phyloP scores from a whole-genome alignment of 2,888 invertebrate species.

The Enchytraeus crypticus region DNA sequence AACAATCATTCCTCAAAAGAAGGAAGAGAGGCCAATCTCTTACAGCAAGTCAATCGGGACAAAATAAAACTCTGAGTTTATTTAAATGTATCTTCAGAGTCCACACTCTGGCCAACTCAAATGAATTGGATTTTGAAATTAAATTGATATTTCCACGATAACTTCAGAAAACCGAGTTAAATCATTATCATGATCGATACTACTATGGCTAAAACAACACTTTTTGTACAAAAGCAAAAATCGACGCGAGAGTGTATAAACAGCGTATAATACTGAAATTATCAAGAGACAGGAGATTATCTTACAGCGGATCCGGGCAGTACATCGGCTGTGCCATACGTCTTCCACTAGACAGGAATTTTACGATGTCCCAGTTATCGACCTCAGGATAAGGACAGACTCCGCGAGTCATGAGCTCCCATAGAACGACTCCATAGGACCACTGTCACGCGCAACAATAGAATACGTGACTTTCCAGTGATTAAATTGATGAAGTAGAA shows the following conservation, averaged over 20 bases:
- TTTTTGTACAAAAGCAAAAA: background rate
- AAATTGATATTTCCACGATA: too few relatives aligned
- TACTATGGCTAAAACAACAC: background rate
- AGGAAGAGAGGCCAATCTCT: too few relatives aligned
- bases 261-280: too few relatives aligned
- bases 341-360: conserved; percentile 48
- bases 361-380: conserved; percentile 51
- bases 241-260: too few relatives aligned
- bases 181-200: background rate
- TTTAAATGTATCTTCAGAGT: too few relatives aligned
- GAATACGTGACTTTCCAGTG: background rate
- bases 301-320: conserved; percentile 47
- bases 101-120: too few relatives aligned
- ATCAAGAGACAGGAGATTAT: too few relatives aligned
- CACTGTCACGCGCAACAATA: conserved; percentile 34
- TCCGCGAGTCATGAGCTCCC: conserved; percentile 52
- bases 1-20: too few relatives aligned
- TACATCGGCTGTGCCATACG: conserved; percentile 50
- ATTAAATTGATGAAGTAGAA: too few relatives aligned
- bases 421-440: conserved; percentile 51
- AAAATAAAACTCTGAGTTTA: too few relatives aligned
- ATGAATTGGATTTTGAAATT: too few relatives aligned
- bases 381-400: conserved; percentile 51
- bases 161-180: background rate
- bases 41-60: too few relatives aligned